phyloP scores from a whole-genome alignment of 1,140 invertebrate genomes.

The Hylyphantes graminicola region DNA sequence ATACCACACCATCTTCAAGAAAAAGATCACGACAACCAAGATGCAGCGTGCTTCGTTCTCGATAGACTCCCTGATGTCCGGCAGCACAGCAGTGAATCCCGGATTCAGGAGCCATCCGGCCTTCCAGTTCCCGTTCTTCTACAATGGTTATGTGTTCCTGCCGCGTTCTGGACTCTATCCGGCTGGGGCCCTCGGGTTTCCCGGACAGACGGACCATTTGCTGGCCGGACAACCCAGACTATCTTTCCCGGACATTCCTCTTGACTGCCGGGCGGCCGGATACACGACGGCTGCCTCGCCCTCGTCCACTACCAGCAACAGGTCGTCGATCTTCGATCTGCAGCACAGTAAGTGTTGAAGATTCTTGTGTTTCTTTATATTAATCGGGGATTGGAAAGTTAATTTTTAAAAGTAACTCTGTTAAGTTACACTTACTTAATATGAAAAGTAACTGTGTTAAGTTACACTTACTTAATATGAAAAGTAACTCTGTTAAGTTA shows the following conservation, averaged over 20 bases:
- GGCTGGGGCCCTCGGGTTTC: constrained; percentile 20
- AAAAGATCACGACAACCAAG: background rate
- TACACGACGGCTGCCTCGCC: constrained; percentile 13
- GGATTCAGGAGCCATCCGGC: constrained; percentile 26
- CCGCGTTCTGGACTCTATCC: constrained; percentile 46
- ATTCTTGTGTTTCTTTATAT: background rate
- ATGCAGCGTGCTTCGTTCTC: constrained; percentile 51
- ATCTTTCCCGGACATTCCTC: constrained; percentile 31
- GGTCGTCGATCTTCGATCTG: constrained; percentile 26
- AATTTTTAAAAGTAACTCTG: too few species aligned
- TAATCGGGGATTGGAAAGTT: too few species aligned
- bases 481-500: too few species aligned
- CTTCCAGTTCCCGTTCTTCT: constrained; percentile 47
- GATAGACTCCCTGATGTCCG: constrained; percentile 49
- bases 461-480: too few species aligned
- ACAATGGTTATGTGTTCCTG: constrained; percentile 54
- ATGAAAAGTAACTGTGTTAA: too few species aligned
- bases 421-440: too few species aligned
- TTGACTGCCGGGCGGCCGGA: constrained; percentile 31
- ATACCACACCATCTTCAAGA: too few species aligned
- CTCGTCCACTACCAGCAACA: constrained; percentile 42
- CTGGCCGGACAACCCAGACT: background rate
- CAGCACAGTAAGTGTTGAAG: constrained; percentile 25
- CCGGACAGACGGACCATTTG: constrained; percentile 7
- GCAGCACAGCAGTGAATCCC: background rate